Evolutionary conservation across 2,797 vertebrate species (phyloP).

Genomic region (Lepilemur ruficaudatus): DNA sequence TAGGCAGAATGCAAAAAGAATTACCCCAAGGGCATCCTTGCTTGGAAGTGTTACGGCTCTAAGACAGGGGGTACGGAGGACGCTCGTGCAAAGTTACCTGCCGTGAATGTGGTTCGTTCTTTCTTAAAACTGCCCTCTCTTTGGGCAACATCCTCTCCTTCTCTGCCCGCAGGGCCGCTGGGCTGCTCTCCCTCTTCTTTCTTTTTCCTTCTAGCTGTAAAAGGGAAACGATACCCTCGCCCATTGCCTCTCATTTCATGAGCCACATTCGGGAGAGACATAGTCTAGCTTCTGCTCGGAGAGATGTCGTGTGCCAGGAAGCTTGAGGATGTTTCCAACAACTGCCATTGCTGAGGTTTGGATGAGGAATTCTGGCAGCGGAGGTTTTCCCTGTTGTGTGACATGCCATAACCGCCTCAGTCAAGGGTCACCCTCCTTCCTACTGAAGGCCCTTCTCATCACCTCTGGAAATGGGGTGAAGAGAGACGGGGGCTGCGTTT

Average conservation of each 20-base stretch:
- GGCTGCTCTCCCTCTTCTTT: neutral
- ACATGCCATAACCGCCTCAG: too few relatives aligned
- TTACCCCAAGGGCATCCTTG: neutral
- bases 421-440: neutral
- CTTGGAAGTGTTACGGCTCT: neutral
- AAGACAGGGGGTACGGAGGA: neutral
- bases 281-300: neutral
- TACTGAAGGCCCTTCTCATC: neutral
- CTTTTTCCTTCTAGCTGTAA: neutral
- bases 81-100: neutral
- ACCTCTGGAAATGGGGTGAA: neutral
- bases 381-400: fast-evolving
- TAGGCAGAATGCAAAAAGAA: neutral
- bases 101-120: neutral
- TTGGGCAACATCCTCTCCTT: neutral
- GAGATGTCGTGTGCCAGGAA: neutral
- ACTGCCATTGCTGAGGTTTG: neutral
- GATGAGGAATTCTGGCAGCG: neutral
- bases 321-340: neutral
- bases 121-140: neutral
- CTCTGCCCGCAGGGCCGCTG: neutral
- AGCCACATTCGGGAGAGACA: neutral
- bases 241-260: neutral
- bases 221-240: neutral
- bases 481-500: neutral